phyloP scores from a whole-genome alignment of 2,797 vertebrate species.

The Gorsachius magnificus region DNA sequence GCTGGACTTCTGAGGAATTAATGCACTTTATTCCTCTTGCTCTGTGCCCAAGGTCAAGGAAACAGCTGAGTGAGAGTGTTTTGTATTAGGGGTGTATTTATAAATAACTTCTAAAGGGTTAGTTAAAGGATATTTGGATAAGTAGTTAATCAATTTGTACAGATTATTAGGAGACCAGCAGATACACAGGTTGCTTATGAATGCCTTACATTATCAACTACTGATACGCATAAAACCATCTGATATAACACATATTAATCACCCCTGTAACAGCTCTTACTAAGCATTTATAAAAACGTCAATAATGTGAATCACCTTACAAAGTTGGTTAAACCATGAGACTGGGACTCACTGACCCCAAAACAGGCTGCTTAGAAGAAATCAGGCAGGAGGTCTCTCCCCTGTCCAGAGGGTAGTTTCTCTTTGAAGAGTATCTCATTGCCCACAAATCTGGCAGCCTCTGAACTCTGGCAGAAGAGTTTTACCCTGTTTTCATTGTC shows the following conservation, averaged over 20 bases:
- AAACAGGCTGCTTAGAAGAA: neutral
- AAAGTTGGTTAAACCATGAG: neutral
- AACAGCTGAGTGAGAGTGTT: neutral
- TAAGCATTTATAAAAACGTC: neutral
- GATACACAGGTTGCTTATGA: neutral
- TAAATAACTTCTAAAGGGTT: neutral
- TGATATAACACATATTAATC: neutral
- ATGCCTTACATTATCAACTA: neutral
- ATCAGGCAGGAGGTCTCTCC: neutral
- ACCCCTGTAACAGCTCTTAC: neutral
- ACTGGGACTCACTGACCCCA: neutral
- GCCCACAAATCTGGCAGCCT: neutral
- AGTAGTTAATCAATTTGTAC: conserved; percentile 24
- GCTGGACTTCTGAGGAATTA: neutral
- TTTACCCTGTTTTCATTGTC: conserved; percentile 8
- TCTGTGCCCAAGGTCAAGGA: neutral
- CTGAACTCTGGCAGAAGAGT: neutral
- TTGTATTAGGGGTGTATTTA: neutral
- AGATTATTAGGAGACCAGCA: neutral
- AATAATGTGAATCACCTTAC: neutral
- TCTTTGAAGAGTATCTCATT: neutral
- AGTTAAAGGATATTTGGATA: neutral
- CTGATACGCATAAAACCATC: neutral
- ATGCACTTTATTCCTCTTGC: neutral
- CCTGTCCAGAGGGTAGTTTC: neutral